Base-by-base conservation (phyloP, 2,113 vertebrate species). In the Porphyrio hochstetteri region DNA sequence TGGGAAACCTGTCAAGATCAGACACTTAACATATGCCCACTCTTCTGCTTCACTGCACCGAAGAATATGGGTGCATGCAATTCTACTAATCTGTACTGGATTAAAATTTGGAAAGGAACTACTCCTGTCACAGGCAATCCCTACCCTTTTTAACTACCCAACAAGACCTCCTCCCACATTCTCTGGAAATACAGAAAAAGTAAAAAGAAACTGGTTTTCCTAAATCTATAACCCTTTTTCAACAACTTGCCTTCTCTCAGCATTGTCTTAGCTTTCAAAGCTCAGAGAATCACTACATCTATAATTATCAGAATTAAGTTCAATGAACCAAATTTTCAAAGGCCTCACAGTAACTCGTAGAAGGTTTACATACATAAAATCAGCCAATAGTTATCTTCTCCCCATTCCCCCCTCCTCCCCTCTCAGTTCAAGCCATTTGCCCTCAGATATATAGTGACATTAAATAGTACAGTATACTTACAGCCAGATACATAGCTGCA, bases 401-500 rank as follows among this genome's bases (percentile, higher is more conserved):
- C 70, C 91, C 91, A 53, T 61, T 61, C 77, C 81, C 82, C 93
- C 94, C 93, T 86, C 81, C 57, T 77, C 92, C 86, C 53, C 38
- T 88, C 81, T 70, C 24, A 68, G 19, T 8, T 15, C 10, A 48
- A 92, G 60, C 18, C 9, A 4, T 31, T 70, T 40, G 53, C 33
- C 68, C 24, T 50, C 65, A 86, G 83, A 82, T 83, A 59, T 19
- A 88, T 0, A 63, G 38, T n/a, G 36, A 64, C 20, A 92, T 77
- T 25, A 91, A 63, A 82, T 2, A 77, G 67, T 8, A 44, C 27
- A 28, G 75, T 52, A 78, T 95, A 98, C 99, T 99, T 98, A 99
- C 99, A 44, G 99, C 99, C 96, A 99, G 98, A 97, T 99, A 99
- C 96, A 99, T 98, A 7, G 99, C 99, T 44, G 98, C 99, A 65